A percentile compares a stretch with the other conserved stretches of the same genome.
These are phyloP conservation scores for Patella pellucida DNA, from an alignment of 2,888 invertebrate species.

Conservation along the genomic window DNA sequence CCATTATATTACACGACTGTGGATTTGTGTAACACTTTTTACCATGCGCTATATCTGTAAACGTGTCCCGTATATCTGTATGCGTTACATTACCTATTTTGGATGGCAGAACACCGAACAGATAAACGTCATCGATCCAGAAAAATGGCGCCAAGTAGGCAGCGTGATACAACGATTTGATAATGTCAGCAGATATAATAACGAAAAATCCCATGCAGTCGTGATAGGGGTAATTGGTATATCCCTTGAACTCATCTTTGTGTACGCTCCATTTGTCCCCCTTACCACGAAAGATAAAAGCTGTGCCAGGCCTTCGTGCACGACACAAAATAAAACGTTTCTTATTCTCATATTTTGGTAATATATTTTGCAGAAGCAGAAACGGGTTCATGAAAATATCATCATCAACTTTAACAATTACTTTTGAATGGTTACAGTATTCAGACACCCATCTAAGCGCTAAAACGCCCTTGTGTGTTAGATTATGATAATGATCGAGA, in stretches of 20 bases:
- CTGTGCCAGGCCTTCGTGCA: constrained; percentile 46
- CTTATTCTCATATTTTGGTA: constrained; percentile 39
- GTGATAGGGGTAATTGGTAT: constrained; percentile 55
- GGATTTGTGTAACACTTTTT: constrained; percentile 42
- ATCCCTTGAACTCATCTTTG: constrained; percentile 51
- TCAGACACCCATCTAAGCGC: constrained; percentile 47
- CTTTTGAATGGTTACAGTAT: constrained; percentile 48
- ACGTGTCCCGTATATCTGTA: constrained; percentile 82
- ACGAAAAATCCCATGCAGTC: constrained; percentile 66
- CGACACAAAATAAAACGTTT: constrained; percentile 50
- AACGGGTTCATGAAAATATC: constrained; percentile 61
- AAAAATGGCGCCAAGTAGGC: constrained; percentile 64
- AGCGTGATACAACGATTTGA: constrained; percentile 55
- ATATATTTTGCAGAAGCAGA: constrained; percentile 44
- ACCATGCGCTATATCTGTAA: constrained; percentile 76
- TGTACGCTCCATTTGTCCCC: constrained; percentile 54
- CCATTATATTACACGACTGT: constrained; percentile 25
- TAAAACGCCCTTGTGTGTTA: no score
- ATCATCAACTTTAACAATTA: constrained; percentile 58
- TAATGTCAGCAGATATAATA: constrained; percentile 54
- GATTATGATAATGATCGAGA: no score
- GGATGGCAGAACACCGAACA: constrained; percentile 59
- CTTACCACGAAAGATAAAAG: constrained; percentile 43
- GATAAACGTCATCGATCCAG: constrained; percentile 49
- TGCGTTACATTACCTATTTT: constrained; percentile 52